A percentile compares a stretch with the other conserved stretches of the same genome.
phyloP scores from a whole-genome alignment of 2,113 vertebrate genomes.

The Ascaphus truei region DNA sequence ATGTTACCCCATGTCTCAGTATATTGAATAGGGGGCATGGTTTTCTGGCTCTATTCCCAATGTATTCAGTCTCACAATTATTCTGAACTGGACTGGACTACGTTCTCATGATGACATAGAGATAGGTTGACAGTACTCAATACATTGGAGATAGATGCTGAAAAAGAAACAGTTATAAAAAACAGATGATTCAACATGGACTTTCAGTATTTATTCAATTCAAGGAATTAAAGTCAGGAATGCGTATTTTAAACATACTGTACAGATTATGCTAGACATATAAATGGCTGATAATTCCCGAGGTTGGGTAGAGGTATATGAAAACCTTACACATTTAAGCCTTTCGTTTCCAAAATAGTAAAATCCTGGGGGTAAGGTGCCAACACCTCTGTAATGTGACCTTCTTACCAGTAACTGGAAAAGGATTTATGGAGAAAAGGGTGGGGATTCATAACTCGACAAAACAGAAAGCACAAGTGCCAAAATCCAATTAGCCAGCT shows the following conservation, averaged over 20 bases:
- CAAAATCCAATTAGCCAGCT: not conserved
- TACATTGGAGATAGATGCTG: not conserved
- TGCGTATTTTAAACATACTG: not conserved
- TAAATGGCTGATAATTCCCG: not conserved
- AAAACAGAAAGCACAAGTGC: not conserved
- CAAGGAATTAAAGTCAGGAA: not conserved
- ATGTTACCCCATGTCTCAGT: too few relatives aligned
- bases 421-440: not conserved
- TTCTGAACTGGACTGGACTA: too few relatives aligned
- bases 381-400: not conserved
- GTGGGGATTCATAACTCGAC: not conserved
- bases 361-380: not conserved
- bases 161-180: not conserved
- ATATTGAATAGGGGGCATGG: too few relatives aligned
- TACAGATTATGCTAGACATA: not conserved
- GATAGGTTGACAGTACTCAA: not conserved
- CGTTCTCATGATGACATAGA: not conserved
- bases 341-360: not conserved
- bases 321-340: not conserved
- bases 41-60: too few relatives aligned
- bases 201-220: not conserved
- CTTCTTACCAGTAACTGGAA: not conserved
- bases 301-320: not conserved
- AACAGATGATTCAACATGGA: not conserved
- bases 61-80: too few relatives aligned